phyloP scores from a whole-genome alignment of 64 coral and sea anemone genomes.

The Catalaphyllia jardinei region DNA sequence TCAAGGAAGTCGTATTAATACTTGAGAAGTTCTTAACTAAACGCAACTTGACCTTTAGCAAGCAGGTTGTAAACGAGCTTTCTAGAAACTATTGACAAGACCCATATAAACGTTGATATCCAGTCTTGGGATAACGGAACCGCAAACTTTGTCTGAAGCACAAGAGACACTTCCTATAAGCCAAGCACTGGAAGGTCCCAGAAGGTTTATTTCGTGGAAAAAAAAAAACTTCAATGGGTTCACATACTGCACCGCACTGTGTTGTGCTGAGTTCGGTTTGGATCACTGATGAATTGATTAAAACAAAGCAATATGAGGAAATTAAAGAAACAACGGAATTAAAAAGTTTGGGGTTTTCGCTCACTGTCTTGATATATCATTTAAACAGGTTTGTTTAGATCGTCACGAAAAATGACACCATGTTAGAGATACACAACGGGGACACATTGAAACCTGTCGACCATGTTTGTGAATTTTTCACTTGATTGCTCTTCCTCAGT shows the following conservation, averaged over 20 bases:
- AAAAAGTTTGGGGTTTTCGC: neutral
- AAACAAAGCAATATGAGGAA: constrained; percentile 12
- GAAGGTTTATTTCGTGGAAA: neutral
- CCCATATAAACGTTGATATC: neutral
- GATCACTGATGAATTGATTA: constrained; percentile 10
- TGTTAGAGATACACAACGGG: no score
- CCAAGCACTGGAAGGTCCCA: neutral
- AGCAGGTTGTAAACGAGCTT: neutral
- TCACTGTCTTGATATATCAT: neutral
- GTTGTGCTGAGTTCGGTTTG: neutral
- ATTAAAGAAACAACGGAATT: neutral
- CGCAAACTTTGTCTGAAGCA: neutral
- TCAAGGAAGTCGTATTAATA: neutral
- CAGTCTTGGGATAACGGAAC: neutral
- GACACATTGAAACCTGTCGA: no score
- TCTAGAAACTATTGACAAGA: neutral
- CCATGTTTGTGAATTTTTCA: no score
- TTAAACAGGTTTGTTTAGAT: neutral
- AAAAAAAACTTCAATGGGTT: no score
- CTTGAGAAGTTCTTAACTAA: neutral
- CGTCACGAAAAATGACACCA: neutral
- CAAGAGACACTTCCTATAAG: neutral
- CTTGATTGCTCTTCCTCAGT: no score
- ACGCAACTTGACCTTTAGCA: neutral
- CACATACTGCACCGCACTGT: neutral